phyloP scores from a whole-genome alignment of 1,140 invertebrate genomes.

The Maconellicoccus hirsutus region DNA sequence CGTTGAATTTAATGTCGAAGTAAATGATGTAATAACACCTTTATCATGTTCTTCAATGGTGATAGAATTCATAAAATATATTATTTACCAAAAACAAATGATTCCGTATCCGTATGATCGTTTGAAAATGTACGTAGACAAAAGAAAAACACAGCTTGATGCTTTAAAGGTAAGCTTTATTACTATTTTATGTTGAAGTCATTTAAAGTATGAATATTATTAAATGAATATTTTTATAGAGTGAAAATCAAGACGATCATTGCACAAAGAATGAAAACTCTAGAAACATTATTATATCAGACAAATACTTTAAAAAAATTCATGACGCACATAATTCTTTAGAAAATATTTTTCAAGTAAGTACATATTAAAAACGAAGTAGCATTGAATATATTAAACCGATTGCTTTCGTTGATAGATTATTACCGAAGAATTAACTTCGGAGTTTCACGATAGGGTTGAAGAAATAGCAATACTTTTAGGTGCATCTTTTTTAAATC shows the following conservation, averaged over 20 bases:
- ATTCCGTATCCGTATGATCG: slow-evolving; percentile 27
- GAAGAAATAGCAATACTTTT: slow-evolving; percentile 23
- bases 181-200: no score
- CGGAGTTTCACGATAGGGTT: background rate
- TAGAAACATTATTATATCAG: slow-evolving; percentile 13
- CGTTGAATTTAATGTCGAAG: slow-evolving; percentile 18
- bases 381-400: no score
- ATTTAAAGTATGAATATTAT: background rate
- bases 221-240: background rate
- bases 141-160: slow-evolving; percentile 17
- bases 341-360: slow-evolving; percentile 24
- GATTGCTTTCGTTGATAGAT: no score
- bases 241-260: background rate
- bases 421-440: background rate
- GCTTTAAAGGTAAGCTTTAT: slow-evolving; percentile 22
- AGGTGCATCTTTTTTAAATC: slow-evolving; percentile 24
- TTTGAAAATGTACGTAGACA: slow-evolving; percentile 25
- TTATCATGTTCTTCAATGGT: slow-evolving; percentile 24
- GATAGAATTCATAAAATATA: slow-evolving; percentile 26
- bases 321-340: background rate
- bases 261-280: background rate
- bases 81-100: slow-evolving; percentile 26
- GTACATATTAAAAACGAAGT: no score
- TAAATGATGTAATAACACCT: slow-evolving; percentile 26
- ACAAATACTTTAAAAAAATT: slow-evolving; percentile 25